Percentiles rank a stretch among this genome's conserved stretches.
Conservation (phyloP, 2,113 vertebrate genomes). For the Cromileptes altivelis region DNA sequence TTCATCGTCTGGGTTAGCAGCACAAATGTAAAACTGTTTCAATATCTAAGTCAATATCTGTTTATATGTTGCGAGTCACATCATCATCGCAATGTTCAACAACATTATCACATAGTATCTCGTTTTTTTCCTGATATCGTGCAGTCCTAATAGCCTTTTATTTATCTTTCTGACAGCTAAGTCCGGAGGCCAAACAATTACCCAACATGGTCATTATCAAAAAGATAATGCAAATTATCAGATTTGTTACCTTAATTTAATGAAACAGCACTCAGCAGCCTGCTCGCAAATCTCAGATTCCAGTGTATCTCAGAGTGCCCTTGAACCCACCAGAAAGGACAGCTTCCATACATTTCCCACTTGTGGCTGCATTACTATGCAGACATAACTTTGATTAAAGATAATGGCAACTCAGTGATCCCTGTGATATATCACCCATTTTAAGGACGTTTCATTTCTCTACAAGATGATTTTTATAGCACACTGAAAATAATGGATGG, state of each 20-base stretch:
- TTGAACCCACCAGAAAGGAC: conserved; percentile 1
- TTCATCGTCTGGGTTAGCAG: too few relatives aligned
- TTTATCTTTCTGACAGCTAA: conserved; percentile 1
- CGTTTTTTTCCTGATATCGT: too few relatives aligned
- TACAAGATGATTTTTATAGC: background rate
- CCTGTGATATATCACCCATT: background rate
- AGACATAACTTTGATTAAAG: background rate
- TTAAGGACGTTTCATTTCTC: background rate
- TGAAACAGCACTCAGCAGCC: background rate
- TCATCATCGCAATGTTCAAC: too few relatives aligned
- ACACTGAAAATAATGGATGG: background rate
- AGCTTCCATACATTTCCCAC: background rate
- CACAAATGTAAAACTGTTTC: too few relatives aligned
- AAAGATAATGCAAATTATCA: background rate
- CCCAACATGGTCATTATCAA: background rate
- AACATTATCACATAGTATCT: too few relatives aligned
- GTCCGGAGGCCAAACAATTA: background rate
- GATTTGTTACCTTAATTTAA: conserved; percentile 4
- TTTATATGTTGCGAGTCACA: too few relatives aligned
- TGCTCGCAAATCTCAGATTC: background rate
- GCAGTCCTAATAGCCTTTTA: background rate
- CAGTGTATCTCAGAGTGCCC: background rate
- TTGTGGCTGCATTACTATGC: background rate
- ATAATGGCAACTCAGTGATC: background rate
- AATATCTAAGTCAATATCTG: too few relatives aligned